Base-by-base conservation (phyloP, 2,797 vertebrate species). In the Pipistrellus pygmaeus region DNA sequence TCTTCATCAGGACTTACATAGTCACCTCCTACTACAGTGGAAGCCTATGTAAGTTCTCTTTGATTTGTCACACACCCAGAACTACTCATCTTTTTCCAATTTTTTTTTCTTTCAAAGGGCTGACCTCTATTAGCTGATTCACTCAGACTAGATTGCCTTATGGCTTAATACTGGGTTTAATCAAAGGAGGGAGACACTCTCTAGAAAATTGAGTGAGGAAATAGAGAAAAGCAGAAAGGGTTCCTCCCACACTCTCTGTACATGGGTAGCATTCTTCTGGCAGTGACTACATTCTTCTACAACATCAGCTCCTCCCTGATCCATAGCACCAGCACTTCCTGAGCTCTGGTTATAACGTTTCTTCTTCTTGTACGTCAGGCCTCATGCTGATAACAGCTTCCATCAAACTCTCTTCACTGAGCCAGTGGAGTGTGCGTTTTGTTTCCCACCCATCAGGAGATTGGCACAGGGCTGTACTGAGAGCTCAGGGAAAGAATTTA, bases 231-330 rank as follows among this genome's bases (percentile, higher is more conserved):
- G 2, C 12, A 41, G 20, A 82, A 88, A 30, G 10, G 27, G 0
- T 60, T 35, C 9, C 0, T n/a, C 32, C 13, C 3, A 12, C 0
- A n/a, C 5, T 4, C 6, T 60, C 15, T 64, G 17, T 83, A 12
- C 4, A 12, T 35, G 1, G 41, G 2, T 6, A 32, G 15, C 48
- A 9, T 6, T 44, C n/a, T 91, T 44, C 15, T 7, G 17, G 7
- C 12, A 53, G 7, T 32, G 7, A 21, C 20, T 73, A 11, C 3
- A 32, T 30, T 64, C 35, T 30, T 71, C 44, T 57, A 5, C 25
- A 25, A 46, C 3, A 27, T 20, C 0, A 30, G n/a, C 17, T 94
- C n/a, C 13, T 82, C 82, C 44, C 0, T 32, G 25, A 77, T 84
- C 8, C 4, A 66, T 7, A 89, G 13, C 3, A 60, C 8, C 7